Base-by-base conservation (phyloP, 2,888 invertebrate species). In the Andrena bucephala region DNA sequence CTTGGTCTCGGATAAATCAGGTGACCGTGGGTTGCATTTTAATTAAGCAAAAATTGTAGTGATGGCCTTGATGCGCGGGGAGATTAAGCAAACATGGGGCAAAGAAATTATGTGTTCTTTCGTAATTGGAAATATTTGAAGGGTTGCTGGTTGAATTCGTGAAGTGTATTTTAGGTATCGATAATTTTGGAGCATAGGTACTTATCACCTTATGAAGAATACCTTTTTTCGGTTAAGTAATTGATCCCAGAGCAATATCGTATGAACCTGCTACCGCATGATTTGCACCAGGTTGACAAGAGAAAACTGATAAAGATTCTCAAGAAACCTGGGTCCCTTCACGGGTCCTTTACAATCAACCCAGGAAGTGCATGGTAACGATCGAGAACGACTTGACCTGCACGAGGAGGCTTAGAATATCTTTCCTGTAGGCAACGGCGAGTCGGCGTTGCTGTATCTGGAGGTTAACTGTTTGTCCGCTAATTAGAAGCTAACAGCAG, bases 401-500 rank as follows among this genome's bases (percentile, higher is more conserved):
- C 50, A 62, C 62, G 16, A 31, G 62, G 70, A 57, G 52, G 59
- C 42, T 79, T 73, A 77, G 79, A 83, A 77, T 83, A 85, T 87
- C 77, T 54, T 82, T 75, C 57, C 77, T 68, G 62, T 68, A 77
- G 85, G 76, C 71, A 81, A 62, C 72, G 76, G 77, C 77, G 77
- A 85, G 84, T 16, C 84, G 84, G 78, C 81, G 83, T 89, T 88
- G 84, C 90, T 89, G 86, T 91, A 92, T 91, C 89, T 91, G 86
- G 89, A 88, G 88, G 91, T 88, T 87, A 89, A 90, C 92, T 94
- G 92, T 94, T 94, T 94, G 93, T 93, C 93, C 91, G 92, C 92
- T 94, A 94, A 94, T 94, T 94, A 93, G 92, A 93, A 93, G 93
- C 92, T 93, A 94, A 94, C 93, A 92, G 90, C 87, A 85, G 90